Evolutionary conservation across 1,140 invertebrate species (phyloP).

Genomic region (Lutraria rhynchaena): DNA sequence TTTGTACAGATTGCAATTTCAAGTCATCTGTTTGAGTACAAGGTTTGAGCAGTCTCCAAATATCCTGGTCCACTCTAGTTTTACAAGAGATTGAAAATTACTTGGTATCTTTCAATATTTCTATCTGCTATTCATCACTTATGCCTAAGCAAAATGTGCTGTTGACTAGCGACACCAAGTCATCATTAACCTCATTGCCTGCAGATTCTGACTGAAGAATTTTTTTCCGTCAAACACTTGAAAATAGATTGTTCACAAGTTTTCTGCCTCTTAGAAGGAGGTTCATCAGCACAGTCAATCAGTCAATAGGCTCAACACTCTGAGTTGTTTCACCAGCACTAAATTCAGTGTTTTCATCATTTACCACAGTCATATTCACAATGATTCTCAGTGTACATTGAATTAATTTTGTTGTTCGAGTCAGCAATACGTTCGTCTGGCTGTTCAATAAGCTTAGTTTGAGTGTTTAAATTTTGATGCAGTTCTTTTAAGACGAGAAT

Average conservation of each 20-base stretch:
- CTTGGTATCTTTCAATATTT: constrained; percentile 25
- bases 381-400: too few relatives aligned
- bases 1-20: neutral
- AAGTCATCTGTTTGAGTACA: constrained; percentile 16
- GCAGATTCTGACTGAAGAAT: constrained; percentile 1
- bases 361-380: neutral
- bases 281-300: neutral
- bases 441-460: too few relatives aligned
- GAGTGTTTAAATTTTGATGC: too few relatives aligned
- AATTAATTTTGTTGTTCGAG: too few relatives aligned
- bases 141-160: constrained; percentile 35
- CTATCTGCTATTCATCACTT: constrained; percentile 2
- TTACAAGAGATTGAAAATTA: too few relatives aligned
- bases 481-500: too few relatives aligned
- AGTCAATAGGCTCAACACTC: too few relatives aligned
- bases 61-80: too few relatives aligned
- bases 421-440: too few relatives aligned
- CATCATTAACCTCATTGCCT: constrained; percentile 28
- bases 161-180: constrained; percentile 31
- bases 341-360: too few relatives aligned
- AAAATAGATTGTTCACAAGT: constrained; percentile 14
- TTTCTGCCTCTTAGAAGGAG: constrained; percentile 2
- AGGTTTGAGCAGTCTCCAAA: too few relatives aligned
- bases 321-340: too few relatives aligned
- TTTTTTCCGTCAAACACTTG: neutral